Evolutionary conservation across 2,113 vertebrate species (phyloP).

Genomic region (Aspiorhynchus laticeps): DNA sequence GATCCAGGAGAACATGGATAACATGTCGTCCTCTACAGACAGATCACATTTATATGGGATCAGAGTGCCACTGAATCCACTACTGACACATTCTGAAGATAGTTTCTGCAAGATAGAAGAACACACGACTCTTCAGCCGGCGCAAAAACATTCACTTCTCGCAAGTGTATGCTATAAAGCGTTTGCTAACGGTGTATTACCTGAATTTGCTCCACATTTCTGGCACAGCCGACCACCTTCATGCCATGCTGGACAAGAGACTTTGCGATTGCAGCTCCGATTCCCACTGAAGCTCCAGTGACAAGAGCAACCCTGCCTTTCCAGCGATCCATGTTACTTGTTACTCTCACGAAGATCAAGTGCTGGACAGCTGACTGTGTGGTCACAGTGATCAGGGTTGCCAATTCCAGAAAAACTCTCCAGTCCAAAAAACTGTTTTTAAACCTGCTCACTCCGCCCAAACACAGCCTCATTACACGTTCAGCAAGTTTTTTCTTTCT

Average conservation of each 20-base stretch:
- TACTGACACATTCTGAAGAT: slow-evolving; percentile 82
- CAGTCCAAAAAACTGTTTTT: background rate
- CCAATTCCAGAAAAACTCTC: background rate
- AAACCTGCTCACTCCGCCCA: background rate
- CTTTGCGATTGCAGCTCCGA: slow-evolving; percentile 82
- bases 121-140: background rate
- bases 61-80: slow-evolving; percentile 79
- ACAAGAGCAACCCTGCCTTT: slow-evolving; percentile 82
- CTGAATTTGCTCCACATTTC: slow-evolving; percentile 83
- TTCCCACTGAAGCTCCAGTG: slow-evolving; percentile 88
- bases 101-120: background rate
- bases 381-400: background rate
- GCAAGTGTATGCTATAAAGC: background rate
- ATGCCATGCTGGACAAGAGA: slow-evolving; percentile 83
- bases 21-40: slow-evolving; percentile 84
- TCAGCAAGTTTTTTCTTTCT: background rate
- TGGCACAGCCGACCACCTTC: slow-evolving; percentile 86
- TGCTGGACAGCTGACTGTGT: background rate
- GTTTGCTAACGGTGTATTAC: slow-evolving; percentile 61
- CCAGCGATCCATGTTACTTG: slow-evolving; percentile 82
- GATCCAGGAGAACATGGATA: slow-evolving; percentile 87
- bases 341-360: background rate
- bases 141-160: too few species aligned
- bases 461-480: background rate
- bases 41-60: slow-evolving; percentile 86